Conservation (phyloP, 2,113 vertebrate genomes). For the Amazona vittata region DNA sequence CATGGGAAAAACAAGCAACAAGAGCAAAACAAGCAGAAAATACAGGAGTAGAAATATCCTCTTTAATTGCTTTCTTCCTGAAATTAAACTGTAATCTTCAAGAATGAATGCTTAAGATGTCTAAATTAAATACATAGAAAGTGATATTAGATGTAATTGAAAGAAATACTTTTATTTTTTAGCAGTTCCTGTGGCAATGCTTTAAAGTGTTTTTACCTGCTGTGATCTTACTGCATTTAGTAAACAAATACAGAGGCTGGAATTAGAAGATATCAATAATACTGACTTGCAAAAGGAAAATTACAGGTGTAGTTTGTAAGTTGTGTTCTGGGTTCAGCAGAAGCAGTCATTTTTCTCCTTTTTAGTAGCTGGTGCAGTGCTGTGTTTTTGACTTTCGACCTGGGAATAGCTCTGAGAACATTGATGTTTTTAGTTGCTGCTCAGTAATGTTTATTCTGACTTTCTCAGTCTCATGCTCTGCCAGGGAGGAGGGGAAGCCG, state of each 20-base stretch:
- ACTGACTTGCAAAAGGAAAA: neutral
- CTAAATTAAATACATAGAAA: neutral
- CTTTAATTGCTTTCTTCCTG: neutral
- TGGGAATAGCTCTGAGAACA: too few relatives aligned
- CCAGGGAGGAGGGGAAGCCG: too few relatives aligned
- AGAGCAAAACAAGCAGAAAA: neutral
- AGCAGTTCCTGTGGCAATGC: neutral
- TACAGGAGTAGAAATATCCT: neutral
- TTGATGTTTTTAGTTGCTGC: too few relatives aligned
- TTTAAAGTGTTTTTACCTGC: neutral
- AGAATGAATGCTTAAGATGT: neutral
- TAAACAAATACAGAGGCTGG: neutral
- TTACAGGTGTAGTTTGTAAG: neutral
- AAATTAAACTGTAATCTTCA: neutral
- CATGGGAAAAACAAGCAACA: neutral
- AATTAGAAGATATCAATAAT: neutral
- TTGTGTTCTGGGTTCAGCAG: neutral
- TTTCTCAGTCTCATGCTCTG: too few relatives aligned
- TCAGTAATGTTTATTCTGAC: too few relatives aligned
- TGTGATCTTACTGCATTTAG: neutral
- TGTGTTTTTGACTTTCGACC: too few relatives aligned
- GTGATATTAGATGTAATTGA: neutral
- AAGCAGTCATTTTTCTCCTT: too few relatives aligned
- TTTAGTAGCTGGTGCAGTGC: too few relatives aligned
- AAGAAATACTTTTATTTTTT: neutral